Base-by-base conservation (phyloP, 64 coral and sea anemone genomes). In the Pachyseris speciosa region DNA sequence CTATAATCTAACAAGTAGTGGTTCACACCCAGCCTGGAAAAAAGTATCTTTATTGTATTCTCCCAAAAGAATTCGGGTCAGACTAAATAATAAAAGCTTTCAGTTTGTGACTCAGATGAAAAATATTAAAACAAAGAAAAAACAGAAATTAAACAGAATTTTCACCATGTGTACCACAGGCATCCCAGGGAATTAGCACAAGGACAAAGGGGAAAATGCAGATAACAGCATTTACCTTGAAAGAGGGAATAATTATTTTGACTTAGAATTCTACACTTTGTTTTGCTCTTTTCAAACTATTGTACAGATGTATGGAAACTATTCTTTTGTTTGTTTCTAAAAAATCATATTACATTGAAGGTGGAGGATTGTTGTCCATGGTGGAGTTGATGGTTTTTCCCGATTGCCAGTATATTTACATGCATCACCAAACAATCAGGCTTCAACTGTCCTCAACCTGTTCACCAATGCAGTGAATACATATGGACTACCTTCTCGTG, bases 321-420 rank as follows among this genome's bases (percentile, higher is more conserved):
- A 55, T 55, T 55, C 51, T 55, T 55, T 55, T 55, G 51, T 45
- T 45, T 45, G 43, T 55, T 55, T 55, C 51, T 55, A 25, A 61
- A 6, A 47, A 69, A 31, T 45, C 12, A 31, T 42, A 38, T 77
- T 25, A 78, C 22, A 17, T 90, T 80, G 15, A 7, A 90, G 75
- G 43, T 90, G 88, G 88, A 90, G 75, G 28, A 80, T 79, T 80
- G 88, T 90, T 69, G 61, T 90, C 15, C 74, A 90, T 64, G 88
- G 53, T 9, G 72, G 88, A 9, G 37, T 90, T 28, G 88, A 90
- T 67, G 88, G 88, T 45, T 90, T 22, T 65, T 90, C 88, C 7
- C 47, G 87, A 66, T 65, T 89, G 16, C 87, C 73, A 44, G 88
- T 90, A 24, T 90, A 49, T 72, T 90, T 90, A 37, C 51, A 67